Conservation (phyloP, 2,113 vertebrate species). For the Xiphophorus maculatus region DNA sequence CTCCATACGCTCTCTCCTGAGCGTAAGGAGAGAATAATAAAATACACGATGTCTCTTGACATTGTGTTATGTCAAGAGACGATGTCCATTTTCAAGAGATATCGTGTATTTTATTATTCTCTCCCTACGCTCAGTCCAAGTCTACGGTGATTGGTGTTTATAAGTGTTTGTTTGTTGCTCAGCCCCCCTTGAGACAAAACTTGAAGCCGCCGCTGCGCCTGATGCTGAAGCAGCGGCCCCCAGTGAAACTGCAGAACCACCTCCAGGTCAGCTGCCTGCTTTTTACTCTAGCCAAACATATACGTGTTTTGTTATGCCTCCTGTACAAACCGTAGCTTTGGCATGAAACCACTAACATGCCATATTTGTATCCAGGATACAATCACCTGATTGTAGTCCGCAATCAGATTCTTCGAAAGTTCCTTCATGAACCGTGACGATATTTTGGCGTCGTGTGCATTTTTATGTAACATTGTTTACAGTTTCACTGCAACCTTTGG, state of each 20-base stretch:
- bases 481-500: not conserved
- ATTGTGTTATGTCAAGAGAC: no score
- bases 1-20: not conserved
- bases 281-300: not conserved
- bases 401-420: not conserved
- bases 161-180: slow-evolving; percentile 9
- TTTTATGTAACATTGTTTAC: not conserved
- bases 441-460: not conserved
- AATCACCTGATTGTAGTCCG: not conserved
- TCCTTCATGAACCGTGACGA: slow-evolving; percentile 2
- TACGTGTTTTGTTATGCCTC: slow-evolving; percentile 15
- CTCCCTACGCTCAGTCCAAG: not conserved
- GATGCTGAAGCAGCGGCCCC: slow-evolving; percentile 27
- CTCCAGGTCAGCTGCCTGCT: slow-evolving; percentile 59
- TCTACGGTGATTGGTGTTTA: not conserved
- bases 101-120: no score
- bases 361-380: not conserved
- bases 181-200: slow-evolving; percentile 43
- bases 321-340: slow-evolving; percentile 4
- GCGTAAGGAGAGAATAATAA: not conserved
- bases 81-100: no score
- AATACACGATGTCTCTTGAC: no score
- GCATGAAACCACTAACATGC: not conserved
- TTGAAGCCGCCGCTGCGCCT: slow-evolving; percentile 14
- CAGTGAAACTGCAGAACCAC: slow-evolving; percentile 35